These are phyloP conservation scores for Aphodius granarius DNA, from an alignment of 2,888 invertebrate genomes.

Conservation along the genomic window DNA sequence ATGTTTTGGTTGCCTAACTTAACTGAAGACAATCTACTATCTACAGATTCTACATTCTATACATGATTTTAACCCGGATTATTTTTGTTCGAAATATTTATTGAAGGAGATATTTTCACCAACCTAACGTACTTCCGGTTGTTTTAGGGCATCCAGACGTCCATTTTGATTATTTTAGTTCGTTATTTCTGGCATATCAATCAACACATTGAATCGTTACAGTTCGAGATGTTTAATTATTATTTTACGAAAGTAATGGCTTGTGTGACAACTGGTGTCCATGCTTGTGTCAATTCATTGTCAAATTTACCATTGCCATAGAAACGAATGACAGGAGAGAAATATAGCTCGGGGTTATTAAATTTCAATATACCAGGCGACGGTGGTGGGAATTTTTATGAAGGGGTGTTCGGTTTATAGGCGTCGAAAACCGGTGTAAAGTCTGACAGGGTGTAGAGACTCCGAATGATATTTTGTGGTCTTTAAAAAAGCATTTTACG, in stretches of 20 bases:
- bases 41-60: too few species aligned
- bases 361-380: not conserved
- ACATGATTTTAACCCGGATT: not conserved
- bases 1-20: too few species aligned
- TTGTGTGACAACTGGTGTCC: too few species aligned
- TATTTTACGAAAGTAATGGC: too few species aligned
- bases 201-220: too few species aligned
- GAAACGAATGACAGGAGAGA: not conserved
- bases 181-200: not conserved
- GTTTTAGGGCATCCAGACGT: not conserved
- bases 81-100: not conserved
- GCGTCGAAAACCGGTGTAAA: not conserved
- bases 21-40: too few species aligned
- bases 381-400: not conserved
- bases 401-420: not conserved
- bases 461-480: not conserved
- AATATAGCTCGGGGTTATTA: not conserved
- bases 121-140: not conserved
- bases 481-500: not conserved
- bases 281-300: not conserved
- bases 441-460: not conserved
- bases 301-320: not conserved
- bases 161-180: not conserved
- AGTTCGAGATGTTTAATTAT: too few species aligned
- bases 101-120: not conserved